These are phyloP conservation scores for Apodemus sylvaticus DNA, from an alignment of 2,113 vertebrate genomes.

Conservation along the genomic window DNA sequence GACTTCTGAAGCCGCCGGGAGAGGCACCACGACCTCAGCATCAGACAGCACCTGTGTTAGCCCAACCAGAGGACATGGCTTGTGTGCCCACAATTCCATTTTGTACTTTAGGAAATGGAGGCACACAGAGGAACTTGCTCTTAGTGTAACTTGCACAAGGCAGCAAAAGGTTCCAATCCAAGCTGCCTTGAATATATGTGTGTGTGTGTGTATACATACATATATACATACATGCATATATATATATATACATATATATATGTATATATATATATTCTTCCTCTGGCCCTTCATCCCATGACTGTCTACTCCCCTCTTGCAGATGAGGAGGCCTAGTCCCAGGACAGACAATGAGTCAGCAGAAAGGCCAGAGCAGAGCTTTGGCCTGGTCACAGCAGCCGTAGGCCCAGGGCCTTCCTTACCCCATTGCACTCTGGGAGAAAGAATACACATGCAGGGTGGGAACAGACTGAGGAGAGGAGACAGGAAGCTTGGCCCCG, in stretches of 20 bases:
- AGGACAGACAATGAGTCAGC: slow-evolving; percentile 72
- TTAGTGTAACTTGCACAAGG: background rate
- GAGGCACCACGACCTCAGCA: background rate
- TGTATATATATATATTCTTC: too few relatives aligned
- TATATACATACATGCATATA: too few relatives aligned
- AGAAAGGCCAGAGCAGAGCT: background rate
- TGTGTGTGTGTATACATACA: too few relatives aligned
- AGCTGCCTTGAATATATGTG: background rate
- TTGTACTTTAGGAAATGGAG: background rate
- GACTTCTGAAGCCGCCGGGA: background rate
- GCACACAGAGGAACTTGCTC: background rate
- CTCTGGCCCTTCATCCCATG: background rate
- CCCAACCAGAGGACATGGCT: background rate
- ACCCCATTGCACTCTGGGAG: background rate
- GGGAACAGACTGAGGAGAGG: background rate
- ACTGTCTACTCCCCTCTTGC: background rate
- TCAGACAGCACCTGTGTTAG: background rate
- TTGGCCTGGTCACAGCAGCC: background rate
- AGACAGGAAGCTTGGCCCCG: background rate
- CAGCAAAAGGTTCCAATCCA: background rate
- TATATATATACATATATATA: too few relatives aligned
- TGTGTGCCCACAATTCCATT: background rate
- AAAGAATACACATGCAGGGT: background rate
- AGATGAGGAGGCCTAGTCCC: background rate
- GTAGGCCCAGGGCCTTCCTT: background rate